Conservation (phyloP, 2,113 vertebrate species). For the Gorsachius goisagi region DNA sequence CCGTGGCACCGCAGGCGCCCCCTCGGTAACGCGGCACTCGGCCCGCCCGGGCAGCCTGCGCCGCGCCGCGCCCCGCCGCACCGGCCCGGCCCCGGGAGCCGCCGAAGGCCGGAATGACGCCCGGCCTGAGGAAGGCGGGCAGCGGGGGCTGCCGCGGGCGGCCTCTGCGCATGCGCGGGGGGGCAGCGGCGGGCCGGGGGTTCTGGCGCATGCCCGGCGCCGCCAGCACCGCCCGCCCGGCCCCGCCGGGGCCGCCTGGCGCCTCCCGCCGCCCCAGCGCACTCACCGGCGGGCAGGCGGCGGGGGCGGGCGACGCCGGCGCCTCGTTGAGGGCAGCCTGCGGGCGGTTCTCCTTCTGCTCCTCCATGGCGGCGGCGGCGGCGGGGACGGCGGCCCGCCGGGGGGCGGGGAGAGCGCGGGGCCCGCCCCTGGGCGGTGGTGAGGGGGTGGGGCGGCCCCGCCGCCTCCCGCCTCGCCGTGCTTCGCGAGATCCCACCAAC, state of each 20-base stretch:
- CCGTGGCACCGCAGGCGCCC: not conserved
- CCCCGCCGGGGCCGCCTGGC: too few relatives aligned
- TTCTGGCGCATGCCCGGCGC: not conserved
- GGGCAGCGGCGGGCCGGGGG: not conserved
- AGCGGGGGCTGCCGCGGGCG: not conserved
- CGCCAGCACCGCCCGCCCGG: too few relatives aligned
- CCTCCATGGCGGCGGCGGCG: not conserved
- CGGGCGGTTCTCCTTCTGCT: not conserved
- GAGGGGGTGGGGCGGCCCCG: too few relatives aligned
- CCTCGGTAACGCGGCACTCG: not conserved
- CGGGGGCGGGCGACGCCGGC: not conserved
- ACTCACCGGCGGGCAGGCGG: not conserved
- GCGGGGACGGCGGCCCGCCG: not conserved
- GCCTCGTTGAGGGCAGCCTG: not conserved
- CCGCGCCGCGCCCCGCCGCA: too few relatives aligned
- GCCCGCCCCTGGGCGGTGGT: not conserved
- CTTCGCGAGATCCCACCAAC: rapidly evolving
- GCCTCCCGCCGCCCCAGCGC: too few relatives aligned
- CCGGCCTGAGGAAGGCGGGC: rapidly evolving
- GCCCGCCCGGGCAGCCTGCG: not conserved
- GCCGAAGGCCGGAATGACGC: rapidly evolving
- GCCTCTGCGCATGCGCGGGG: not conserved
- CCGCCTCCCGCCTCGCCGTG: too few relatives aligned
- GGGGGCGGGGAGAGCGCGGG: not conserved
- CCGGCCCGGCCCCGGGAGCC: too few relatives aligned